Conservation (phyloP, 2,113 vertebrate species). For the Grammomys dolichurus region DNA sequence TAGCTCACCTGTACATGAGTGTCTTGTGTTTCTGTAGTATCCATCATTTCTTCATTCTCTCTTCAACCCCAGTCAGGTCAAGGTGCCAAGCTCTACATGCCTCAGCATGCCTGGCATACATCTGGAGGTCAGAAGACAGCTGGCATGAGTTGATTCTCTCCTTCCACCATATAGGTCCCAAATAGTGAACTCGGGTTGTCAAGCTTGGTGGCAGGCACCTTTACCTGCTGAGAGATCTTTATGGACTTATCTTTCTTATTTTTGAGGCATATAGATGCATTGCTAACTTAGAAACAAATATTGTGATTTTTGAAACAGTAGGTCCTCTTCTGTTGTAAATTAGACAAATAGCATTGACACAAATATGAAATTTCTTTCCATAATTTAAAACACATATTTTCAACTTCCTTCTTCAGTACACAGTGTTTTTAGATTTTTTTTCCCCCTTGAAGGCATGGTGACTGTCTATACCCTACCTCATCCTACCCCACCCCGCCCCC, state of each 20-base stretch:
- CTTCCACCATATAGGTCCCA: background rate
- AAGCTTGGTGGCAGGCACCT: background rate
- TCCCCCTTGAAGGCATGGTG: background rate
- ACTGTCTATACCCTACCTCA: background rate
- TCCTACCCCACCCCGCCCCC: background rate
- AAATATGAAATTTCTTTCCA: background rate
- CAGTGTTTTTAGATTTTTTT: background rate
- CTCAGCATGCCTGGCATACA: background rate
- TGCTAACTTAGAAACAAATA: constrained; percentile 3
- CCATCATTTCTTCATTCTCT: background rate
- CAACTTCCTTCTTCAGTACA: background rate
- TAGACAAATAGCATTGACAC: background rate
- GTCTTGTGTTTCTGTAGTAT: background rate
- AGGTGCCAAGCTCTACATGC: background rate
- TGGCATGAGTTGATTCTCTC: background rate
- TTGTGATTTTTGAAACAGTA: background rate
- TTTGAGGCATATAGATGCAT: background rate
- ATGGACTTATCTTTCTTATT: background rate
- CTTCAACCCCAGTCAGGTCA: background rate
- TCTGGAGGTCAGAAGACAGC: background rate
- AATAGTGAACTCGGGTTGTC: background rate
- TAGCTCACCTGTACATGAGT: background rate
- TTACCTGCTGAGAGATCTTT: background rate
- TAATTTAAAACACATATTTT: background rate
- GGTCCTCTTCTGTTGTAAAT: background rate